Evolutionary conservation across 2,797 vertebrate genomes (phyloP), one percentile per base, ranked within the genome.

Genomic region (Brotogeris chrysoptera): DNA sequence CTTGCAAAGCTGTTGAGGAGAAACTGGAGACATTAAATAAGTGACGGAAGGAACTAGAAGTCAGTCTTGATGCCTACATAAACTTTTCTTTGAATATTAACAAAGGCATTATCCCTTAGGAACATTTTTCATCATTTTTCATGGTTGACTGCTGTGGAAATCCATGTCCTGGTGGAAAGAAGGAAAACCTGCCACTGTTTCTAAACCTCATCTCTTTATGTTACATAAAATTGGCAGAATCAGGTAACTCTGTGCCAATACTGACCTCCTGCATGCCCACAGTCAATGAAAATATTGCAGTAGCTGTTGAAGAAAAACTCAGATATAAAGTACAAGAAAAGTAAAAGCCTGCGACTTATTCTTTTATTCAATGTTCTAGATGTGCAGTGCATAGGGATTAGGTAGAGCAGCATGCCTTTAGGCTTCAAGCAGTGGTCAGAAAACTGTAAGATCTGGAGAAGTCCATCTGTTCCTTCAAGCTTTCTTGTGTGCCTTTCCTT

Each of bases 231-330:
- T 11, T 28, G 5, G 1, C 21, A 78, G 44, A 88, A 86, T 60
- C 41, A 25, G 18, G 44, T 64, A 57, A 78, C 60, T n/a, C 24
- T 86, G 11, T 59, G 10, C 27, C 30, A 32, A 13, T 55, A 59
- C 12, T 34, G 15, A 73, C 7, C 16, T 90, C 9, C 16, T 1
- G 5, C 15, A 60, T 1, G 7, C 9, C 20, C 2, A 7, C 10
- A 60, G 28, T 38, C 28, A 55, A 55, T 50, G 30, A 90, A 78
- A 84, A 81, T 52, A 2, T 47, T 74, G 11, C n/a, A 63, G 18
- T 1, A 3, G 20, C 19, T 80, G 36, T 74, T 55, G 47, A 61
- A 87, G 49, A 88, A 25, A 53, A 86, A 69, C 11, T 43, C 36
- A 15, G 9, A 28, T 28, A 63, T 59, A 49, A 63, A 72, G 19